Conservation (phyloP, 1,140 invertebrate species). For the Drosophila pseudoananassae region DNA sequence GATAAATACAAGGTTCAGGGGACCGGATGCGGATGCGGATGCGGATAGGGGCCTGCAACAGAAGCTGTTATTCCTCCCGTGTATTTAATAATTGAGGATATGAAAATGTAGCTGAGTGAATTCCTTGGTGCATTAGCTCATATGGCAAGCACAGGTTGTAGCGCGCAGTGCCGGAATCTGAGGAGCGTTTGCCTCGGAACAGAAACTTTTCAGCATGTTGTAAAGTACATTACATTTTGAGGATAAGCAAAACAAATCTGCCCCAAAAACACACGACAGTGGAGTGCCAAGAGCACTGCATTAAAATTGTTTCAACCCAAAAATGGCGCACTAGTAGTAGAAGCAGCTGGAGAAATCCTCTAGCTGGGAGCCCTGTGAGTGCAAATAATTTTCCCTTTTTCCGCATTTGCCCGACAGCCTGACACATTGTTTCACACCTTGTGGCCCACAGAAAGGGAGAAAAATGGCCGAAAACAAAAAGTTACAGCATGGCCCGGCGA, state of each 20-base stretch:
- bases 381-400: constrained; percentile 57
- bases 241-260: constrained; percentile 76
- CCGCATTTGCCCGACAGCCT: constrained; percentile 3
- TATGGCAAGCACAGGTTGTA: constrained; percentile 7
- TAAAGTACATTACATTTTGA: constrained; percentile 73
- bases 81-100: constrained; percentile 76
- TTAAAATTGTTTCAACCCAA: constrained; percentile 42
- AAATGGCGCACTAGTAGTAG: constrained; percentile 12
- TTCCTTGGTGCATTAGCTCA: constrained; percentile 60
- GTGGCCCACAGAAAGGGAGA: constrained; percentile 22
- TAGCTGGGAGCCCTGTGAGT: constrained; percentile 23
- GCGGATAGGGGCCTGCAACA: constrained; percentile 17
- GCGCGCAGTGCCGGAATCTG: constrained; percentile 24
- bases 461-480: constrained; percentile 19
- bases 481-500: constrained; percentile 9
- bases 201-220: constrained; percentile 69
- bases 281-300: constrained; percentile 44
- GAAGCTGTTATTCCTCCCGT: constrained; percentile 43
- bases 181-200: constrained; percentile 28
- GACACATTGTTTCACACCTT: constrained; percentile 73
- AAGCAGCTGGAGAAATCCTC: constrained; percentile 20
- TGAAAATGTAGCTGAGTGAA: constrained; percentile 69
- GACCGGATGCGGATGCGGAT: constrained; percentile 1
- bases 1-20: constrained; percentile 16
- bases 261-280: constrained; percentile 29